Evolutionary conservation across 1,140 invertebrate species (phyloP).

Genomic region (Scaptomyza montana): DNA sequence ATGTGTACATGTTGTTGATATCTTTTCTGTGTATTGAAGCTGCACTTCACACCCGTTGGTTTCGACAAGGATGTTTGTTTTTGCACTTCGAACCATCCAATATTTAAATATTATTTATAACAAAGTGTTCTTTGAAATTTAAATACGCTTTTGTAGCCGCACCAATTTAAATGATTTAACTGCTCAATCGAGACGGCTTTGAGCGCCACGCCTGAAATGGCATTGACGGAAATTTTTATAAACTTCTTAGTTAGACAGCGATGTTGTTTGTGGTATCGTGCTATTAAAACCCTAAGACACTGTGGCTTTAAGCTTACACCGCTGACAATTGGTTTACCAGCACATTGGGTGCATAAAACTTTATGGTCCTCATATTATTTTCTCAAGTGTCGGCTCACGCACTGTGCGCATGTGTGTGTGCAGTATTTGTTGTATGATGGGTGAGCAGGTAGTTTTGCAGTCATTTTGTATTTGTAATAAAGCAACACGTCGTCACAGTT

Average conservation of each 20-base stretch:
- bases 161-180: conserved; percentile 66
- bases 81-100: conserved; percentile 53
- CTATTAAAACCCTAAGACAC: conserved; percentile 24
- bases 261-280: conserved; percentile 12
- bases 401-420: conserved; percentile 22
- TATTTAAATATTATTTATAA: conserved; percentile 72
- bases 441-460: conserved; percentile 67
- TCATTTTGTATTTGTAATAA: conserved; percentile 82
- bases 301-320: conserved; percentile 50
- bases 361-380: conserved; percentile 65
- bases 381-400: conserved; percentile 55
- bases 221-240: conserved; percentile 41
- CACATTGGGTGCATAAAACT: conserved; percentile 66
- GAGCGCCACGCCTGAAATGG: conserved; percentile 29
- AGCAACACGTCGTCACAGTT: conserved; percentile 71
- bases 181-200: conserved; percentile 55
- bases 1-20: conserved; percentile 51
- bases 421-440: conserved; percentile 12
- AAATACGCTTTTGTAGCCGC: conserved; percentile 47
- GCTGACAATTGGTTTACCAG: conserved; percentile 59
- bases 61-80: conserved; percentile 14
- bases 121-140: conserved; percentile 47
- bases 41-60: conserved; percentile 24
- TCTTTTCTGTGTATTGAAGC: conserved; percentile 41
- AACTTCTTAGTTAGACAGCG: neutral